phyloP scores from a whole-genome alignment of 1,140 invertebrate genomes.

The Drosophila hydei region DNA sequence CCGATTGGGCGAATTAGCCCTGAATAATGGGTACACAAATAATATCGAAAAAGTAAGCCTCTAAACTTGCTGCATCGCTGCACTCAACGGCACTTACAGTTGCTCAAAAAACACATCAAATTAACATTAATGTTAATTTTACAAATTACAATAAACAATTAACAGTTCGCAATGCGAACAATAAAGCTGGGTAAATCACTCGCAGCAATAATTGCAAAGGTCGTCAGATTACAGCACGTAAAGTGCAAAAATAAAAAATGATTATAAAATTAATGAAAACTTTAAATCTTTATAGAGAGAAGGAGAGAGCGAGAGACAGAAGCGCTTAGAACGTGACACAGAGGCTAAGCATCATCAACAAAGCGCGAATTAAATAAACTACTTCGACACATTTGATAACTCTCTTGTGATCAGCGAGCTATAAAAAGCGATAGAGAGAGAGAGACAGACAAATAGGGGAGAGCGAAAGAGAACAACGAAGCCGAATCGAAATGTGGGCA shows the following conservation, averaged over 20 bases:
- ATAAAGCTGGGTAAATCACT: slow-evolving; percentile 38
- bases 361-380: slow-evolving; percentile 59
- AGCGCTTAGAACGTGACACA: not conserved
- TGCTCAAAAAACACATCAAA: slow-evolving; percentile 25
- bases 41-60: slow-evolving; percentile 12
- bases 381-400: slow-evolving; percentile 26
- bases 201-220: slow-evolving; percentile 36
- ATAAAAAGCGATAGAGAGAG: slow-evolving; percentile 24
- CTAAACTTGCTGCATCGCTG: slow-evolving; percentile 46
- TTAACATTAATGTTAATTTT: slow-evolving; percentile 50
- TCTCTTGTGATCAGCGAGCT: slow-evolving; percentile 59
- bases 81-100: slow-evolving; percentile 17
- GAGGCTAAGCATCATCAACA: slow-evolving; percentile 40
- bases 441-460: slow-evolving; percentile 26
- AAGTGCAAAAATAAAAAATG: slow-evolving; percentile 2
- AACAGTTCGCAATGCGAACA: slow-evolving; percentile 24
- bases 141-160: slow-evolving; percentile 49
- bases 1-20: slow-evolving; percentile 31
- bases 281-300: slow-evolving; percentile 4
- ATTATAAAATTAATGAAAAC: not conserved
- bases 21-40: slow-evolving; percentile 27
- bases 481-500: slow-evolving; percentile 20
- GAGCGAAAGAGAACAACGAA: slow-evolving; percentile 36
- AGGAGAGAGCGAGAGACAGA: not conserved
- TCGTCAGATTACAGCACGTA: slow-evolving; percentile 11